These are phyloP conservation scores for Microplitis mediator DNA, from an alignment of 1,140 invertebrate species.

Conservation along the genomic window DNA sequence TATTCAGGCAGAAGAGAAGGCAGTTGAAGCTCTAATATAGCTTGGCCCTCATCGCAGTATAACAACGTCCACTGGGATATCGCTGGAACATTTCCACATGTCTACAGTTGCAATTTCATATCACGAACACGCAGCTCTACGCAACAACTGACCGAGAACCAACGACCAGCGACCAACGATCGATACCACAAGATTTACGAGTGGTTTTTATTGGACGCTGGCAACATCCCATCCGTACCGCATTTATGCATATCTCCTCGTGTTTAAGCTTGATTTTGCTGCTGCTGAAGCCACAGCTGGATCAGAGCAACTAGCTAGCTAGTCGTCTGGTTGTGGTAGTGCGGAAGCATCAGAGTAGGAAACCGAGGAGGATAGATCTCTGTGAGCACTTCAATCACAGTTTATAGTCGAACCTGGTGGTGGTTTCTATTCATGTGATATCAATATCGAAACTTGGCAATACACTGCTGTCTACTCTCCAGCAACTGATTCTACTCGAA, in stretches of 20 bases:
- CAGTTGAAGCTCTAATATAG: neutral
- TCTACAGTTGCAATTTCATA: conserved; percentile 12
- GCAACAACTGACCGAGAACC: neutral
- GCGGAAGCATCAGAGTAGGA: neutral
- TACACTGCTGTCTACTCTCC: too few species aligned
- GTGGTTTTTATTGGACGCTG: conserved; percentile 6
- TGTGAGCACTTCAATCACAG: neutral
- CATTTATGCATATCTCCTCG: neutral
- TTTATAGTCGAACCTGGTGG: neutral
- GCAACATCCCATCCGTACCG: neutral
- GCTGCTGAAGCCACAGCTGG: too few species aligned
- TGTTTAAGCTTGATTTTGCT: conserved; percentile 2
- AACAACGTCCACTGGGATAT: too few species aligned
- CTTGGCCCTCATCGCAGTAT: neutral
- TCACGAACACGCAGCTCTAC: conserved; percentile 13
- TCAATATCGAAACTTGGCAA: neutral
- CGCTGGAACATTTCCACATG: neutral
- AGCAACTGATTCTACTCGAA: too few species aligned
- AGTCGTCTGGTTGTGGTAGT: too few species aligned
- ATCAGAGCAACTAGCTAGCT: too few species aligned
- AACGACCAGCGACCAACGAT: neutral
- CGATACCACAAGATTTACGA: conserved; percentile 21
- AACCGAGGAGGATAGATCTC: neutral
- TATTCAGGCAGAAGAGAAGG: neutral
- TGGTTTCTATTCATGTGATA: neutral